A percentile compares a stretch with the other conserved stretches of the same genome.
These are phyloP conservation scores for Corydoras maculifer DNA, from an alignment of 2,113 vertebrate species.

Conservation along the genomic window DNA sequence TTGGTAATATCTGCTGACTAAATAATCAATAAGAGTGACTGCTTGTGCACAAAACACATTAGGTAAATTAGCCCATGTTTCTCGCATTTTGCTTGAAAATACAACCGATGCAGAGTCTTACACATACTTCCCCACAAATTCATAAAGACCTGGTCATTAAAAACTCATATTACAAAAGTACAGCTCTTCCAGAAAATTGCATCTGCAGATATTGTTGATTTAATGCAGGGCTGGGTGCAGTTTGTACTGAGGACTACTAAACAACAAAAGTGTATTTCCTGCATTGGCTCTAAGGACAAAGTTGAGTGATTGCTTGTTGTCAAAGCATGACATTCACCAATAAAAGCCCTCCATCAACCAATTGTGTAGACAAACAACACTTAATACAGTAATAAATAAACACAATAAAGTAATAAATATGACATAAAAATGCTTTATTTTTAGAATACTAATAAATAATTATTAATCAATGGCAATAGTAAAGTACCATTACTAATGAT, in stretches of 20 bases:
- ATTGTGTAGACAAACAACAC: conserved; percentile 30
- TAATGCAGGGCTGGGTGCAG: conserved; percentile 41
- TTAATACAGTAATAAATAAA: conserved; percentile 23
- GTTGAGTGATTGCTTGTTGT: conserved; percentile 42
- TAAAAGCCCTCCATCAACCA: conserved; percentile 37
- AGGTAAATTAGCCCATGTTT: neutral
- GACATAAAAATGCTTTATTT: no score
- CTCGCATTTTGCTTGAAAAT: neutral
- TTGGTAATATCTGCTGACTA: neutral
- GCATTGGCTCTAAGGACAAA: conserved; percentile 34
- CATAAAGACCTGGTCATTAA: neutral
- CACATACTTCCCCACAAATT: conserved; percentile 6
- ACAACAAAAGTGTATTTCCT: conserved; percentile 33
- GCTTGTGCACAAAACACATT: neutral
- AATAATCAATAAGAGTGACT: neutral
- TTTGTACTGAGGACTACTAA: conserved; percentile 39
- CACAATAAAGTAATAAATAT: conserved; percentile 18
- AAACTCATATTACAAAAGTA: conserved; percentile 28
- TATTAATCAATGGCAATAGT: no score
- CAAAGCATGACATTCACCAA: conserved; percentile 38
- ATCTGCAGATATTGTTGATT: conserved; percentile 47
- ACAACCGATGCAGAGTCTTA: neutral
- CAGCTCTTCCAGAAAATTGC: conserved; percentile 38
- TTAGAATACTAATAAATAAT: no score
- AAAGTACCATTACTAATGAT: no score